Evolutionary conservation across 2,888 invertebrate species (phyloP), one percentile per base, ranked within the genome.

Genomic region (Gymnocheta viridis): DNA sequence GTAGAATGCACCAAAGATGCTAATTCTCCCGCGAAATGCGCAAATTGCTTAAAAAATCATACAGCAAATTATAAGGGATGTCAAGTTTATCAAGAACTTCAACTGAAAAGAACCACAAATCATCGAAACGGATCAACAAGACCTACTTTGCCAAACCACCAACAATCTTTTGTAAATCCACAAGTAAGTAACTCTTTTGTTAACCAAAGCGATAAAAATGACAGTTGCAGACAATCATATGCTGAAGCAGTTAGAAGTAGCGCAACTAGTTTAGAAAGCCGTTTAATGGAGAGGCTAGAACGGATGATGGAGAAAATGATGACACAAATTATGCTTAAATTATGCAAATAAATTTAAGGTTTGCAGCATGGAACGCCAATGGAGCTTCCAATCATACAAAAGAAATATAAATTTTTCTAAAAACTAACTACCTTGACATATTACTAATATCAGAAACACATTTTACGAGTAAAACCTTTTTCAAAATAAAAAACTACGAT

Each of bases 291-390:
- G 22, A 60, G 19, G 12, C 62, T 41, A 14, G 38, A 62, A n/a
- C 4, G 41, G 14, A 62, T 62, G 24, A 22, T 58, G 32, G 32
- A 32, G 3, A 58, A 58, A 32, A 58, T 58, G 51, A 51, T 51
- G 12, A 51, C 51, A 24, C 22, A 51, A 51, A 51, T 51, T 10
- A 24, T 24, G 12, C 9, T 24, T 5, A 24, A 51, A 51, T 51
- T 51, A 24, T 51, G 24, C 24, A 51, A 51, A 24, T 58, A 58
- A 58, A 58, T 24, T 12, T 51, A 51, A 51, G 24, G 12, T 17
- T 51, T 24, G 22, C 51, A 51, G 7, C 24, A 51, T 51, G 51
- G 24, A 51, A 51, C 12, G 51, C 51, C 12, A 51, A 51, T 14
- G 51, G 51, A 17, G 51, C 51, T 51, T 51, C 51, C 24, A 12